Conservation (phyloP, 2,888 invertebrate species). For the Luperina nickerlii region DNA sequence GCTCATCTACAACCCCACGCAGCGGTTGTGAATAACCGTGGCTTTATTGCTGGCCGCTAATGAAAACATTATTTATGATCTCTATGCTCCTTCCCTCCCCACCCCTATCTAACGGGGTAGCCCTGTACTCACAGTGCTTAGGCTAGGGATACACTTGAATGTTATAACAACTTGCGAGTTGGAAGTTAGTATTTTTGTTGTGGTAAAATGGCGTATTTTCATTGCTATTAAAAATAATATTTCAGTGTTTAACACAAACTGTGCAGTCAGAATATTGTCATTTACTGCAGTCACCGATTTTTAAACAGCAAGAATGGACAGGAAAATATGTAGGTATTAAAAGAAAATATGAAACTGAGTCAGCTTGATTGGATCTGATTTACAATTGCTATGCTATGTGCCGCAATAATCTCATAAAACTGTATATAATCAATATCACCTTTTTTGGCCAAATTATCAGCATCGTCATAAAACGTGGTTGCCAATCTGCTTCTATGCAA, state of each 20-base stretch:
- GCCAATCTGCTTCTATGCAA: not conserved
- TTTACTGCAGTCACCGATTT: too few relatives aligned
- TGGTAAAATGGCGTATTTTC: not conserved
- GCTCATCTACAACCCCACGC: slow-evolving; percentile 29
- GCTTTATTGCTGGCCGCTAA: slow-evolving; percentile 72
- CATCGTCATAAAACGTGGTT: not conserved
- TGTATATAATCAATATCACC: not conserved
- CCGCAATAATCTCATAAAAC: not conserved
- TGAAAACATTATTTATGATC: slow-evolving; percentile 77
- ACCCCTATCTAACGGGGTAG: slow-evolving; percentile 43
- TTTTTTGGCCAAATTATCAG: not conserved
- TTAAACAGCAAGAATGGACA: not conserved
- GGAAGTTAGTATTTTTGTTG: not conserved
- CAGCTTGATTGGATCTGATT: not conserved
- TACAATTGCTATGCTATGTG: not conserved
- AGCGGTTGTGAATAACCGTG: slow-evolving; percentile 46
- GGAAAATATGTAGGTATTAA: not conserved
- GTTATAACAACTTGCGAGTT: slow-evolving; percentile 17
- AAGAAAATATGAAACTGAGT: not conserved
- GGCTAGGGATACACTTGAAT: slow-evolving; percentile 28
- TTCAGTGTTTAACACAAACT: not conserved
- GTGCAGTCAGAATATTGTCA: not conserved
- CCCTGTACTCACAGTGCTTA: slow-evolving; percentile 37
- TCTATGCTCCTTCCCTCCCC: slow-evolving; percentile 21
- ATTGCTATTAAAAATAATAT: not conserved